Evolutionary conservation across 2,888 invertebrate genomes (phyloP).

Genomic region (Chromoteleia sp.): DNA sequence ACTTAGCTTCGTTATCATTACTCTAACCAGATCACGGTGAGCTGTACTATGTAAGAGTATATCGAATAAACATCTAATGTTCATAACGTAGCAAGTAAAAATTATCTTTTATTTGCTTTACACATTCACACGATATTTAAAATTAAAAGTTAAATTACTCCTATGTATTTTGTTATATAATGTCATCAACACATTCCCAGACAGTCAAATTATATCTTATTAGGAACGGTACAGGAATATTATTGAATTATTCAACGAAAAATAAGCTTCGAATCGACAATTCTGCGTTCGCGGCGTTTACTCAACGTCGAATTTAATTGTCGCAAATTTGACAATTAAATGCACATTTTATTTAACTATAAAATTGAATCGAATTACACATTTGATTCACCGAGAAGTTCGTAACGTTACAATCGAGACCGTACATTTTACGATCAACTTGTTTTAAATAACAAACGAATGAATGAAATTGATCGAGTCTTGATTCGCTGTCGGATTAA

Average conservation of each 20-base stretch:
- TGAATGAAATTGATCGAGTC: too few species aligned
- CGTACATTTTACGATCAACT: too few species aligned
- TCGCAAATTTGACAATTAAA: too few species aligned
- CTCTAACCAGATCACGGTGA: constrained; percentile 53
- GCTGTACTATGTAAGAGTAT: constrained; percentile 28
- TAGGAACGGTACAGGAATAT: background rate
- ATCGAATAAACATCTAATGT: constrained; percentile 25
- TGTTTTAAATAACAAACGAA: too few species aligned
- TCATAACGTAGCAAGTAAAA: constrained; percentile 20
- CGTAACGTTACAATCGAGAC: too few species aligned
- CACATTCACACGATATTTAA: constrained; percentile 1
- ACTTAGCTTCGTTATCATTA: constrained; percentile 51
- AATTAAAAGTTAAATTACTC: constrained; percentile 1
- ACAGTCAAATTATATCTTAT: background rate
- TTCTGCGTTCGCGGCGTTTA: too few species aligned
- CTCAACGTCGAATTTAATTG: too few species aligned
- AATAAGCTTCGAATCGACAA: too few species aligned
- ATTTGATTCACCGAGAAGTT: too few species aligned
- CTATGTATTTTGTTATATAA: constrained; percentile 5
- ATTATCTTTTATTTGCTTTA: constrained; percentile 16
- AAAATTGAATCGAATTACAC: too few species aligned
- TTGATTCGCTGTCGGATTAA: background rate
- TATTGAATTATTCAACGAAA: constrained; percentile 2
- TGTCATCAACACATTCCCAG: constrained; percentile 4
- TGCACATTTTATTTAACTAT: too few species aligned